Conservation (phyloP, 2,797 vertebrate genomes). For the Cichlasoma orientale region DNA sequence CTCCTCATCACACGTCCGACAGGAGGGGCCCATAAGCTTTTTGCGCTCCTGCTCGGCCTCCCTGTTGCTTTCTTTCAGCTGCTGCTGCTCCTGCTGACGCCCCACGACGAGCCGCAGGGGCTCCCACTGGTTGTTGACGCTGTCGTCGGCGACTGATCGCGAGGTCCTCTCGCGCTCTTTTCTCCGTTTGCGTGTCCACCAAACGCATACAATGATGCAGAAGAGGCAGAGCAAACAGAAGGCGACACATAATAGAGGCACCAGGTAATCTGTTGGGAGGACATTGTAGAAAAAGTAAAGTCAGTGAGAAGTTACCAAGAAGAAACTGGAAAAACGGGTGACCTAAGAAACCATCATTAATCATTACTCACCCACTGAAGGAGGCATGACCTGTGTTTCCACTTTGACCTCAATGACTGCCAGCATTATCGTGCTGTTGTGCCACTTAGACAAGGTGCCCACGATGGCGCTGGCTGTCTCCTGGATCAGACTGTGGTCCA, state of each 20-base stretch:
- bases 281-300: background rate
- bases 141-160: constrained; percentile 75
- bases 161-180: constrained; percentile 91
- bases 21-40: constrained; percentile 91
- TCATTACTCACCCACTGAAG: constrained; percentile 80
- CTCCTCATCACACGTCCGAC: constrained; percentile 83
- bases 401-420: constrained; percentile 96
- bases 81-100: constrained; percentile 51
- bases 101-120: constrained; percentile 87
- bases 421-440: constrained; percentile 92
- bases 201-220: constrained; percentile 91
- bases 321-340: background rate
- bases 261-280: constrained; percentile 84
- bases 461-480: constrained; percentile 88
- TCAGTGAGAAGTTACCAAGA: background rate
- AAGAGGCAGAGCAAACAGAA: constrained; percentile 90
- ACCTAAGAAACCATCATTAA: constrained; percentile 15
- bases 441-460: constrained; percentile 87
- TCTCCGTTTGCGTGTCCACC: constrained; percentile 97
- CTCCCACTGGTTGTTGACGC: constrained; percentile 95
- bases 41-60: constrained; percentile 91
- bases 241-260: constrained; percentile 87
- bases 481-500: constrained; percentile 89
- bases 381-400: constrained; percentile 85
- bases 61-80: constrained; percentile 88